Conservation (phyloP, 1,140 invertebrate species). For the Manduca sexta region DNA sequence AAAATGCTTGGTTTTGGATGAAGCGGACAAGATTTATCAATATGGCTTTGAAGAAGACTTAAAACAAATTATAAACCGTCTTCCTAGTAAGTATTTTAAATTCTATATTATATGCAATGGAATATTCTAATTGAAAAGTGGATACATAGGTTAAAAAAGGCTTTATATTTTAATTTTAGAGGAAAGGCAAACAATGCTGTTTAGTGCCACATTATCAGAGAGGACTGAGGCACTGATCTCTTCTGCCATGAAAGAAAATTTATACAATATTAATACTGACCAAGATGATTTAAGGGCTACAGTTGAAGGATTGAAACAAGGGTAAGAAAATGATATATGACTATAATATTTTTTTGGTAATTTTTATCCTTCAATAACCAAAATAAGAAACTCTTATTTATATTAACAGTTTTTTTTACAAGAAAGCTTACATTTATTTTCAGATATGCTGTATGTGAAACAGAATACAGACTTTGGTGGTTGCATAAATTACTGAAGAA, state of each 20-base stretch:
- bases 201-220: conserved; percentile 86
- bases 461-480: conserved; percentile 85
- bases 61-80: conserved; percentile 84
- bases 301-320: conserved; percentile 82
- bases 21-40: conserved; percentile 89
- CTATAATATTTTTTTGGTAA: background rate
- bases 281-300: conserved; percentile 79
- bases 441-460: conserved; percentile 81
- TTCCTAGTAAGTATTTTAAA: conserved; percentile 79
- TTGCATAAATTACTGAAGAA: conserved; percentile 89
- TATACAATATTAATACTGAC: conserved; percentile 82
- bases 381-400: too few species aligned
- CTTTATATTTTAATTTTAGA: conserved; percentile 48
- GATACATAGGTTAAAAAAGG: too few species aligned
- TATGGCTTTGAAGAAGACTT: conserved; percentile 92
- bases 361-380: too few species aligned
- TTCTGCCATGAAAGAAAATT: conserved; percentile 83
- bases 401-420: too few species aligned
- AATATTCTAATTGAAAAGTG: too few species aligned
- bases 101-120: too few species aligned
- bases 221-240: conserved; percentile 85
- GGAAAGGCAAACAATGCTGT: conserved; percentile 88
- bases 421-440: too few species aligned
- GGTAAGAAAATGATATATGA: conserved; percentile 45
- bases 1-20: conserved; percentile 87